phyloP scores from a whole-genome alignment of 2,888 invertebrate species.

The Tribolium freemani region DNA sequence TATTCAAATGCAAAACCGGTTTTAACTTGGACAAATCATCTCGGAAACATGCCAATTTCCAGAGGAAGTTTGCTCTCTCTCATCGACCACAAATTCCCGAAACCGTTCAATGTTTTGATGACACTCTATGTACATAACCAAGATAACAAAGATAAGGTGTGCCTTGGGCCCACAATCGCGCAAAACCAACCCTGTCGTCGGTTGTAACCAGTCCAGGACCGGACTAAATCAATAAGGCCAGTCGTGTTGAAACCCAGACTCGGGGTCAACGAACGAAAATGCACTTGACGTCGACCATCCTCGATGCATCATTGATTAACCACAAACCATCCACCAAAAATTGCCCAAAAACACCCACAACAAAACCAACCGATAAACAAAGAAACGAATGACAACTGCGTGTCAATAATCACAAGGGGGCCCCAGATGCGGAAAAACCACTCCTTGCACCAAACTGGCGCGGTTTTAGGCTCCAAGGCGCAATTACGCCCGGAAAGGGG shows the following conservation, averaged over 20 bases:
- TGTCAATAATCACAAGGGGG: not conserved
- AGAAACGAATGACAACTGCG: constrained; percentile 11
- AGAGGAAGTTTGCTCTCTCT: not conserved
- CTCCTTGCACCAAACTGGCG: not conserved
- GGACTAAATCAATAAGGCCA: constrained; percentile 51
- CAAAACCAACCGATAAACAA: not conserved
- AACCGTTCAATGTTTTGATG: not conserved
- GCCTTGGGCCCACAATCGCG: constrained; percentile 9
- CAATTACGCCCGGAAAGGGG: constrained; percentile 2
- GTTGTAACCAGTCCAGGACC: constrained; percentile 29
- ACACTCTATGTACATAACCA: not conserved
- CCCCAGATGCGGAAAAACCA: not conserved
- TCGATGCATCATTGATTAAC: constrained; percentile 20
- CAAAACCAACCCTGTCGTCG: constrained; percentile 28
- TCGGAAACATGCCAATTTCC: not conserved
- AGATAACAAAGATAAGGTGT: constrained; percentile 14
- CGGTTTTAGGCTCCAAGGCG: not conserved
- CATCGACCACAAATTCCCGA: not conserved
- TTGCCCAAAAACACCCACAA: not conserved
- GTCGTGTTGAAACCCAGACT: constrained; percentile 47
- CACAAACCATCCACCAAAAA: not conserved
- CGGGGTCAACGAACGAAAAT: constrained; percentile 49
- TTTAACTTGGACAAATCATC: not conserved
- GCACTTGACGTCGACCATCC: constrained; percentile 25
- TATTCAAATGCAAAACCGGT: too few relatives aligned